Evolutionary conservation across 2,888 invertebrate genomes (phyloP), one percentile per base, ranked within the genome.

Genomic region (Melieria omissa): DNA sequence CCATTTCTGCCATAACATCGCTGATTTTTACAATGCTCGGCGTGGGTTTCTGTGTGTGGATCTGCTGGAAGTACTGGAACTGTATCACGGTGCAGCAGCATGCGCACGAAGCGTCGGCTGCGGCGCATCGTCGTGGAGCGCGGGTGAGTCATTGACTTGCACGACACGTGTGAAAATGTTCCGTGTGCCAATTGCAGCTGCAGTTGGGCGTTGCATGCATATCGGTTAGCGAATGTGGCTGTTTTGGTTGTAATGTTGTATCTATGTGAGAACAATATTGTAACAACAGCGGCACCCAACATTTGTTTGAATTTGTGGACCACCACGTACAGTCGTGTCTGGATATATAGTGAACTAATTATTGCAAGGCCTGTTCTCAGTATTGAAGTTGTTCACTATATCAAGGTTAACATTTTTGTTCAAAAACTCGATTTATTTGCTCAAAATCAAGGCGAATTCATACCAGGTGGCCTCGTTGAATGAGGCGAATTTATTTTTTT

Each of bases 41-140:
- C 8, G 86, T 86, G 14, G 85, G 85, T 0, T 83, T 85, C 47
- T 86, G 86, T 67, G 79, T 86, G 10, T 86, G 86, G 85, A 79
- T 85, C 46, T 86, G 86, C 71, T 86, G 86, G 86, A 86, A 86
- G 71, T 86, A 86, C 72, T 86, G 84, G 86, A 84, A 85, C 74
- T 86, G 86, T 66, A 84, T 86, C 8, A 85, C 86, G 6, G 81
- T 85, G 41, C 86, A 86, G 64, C 85, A 85, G 71, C 84, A 81
- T 57, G 84, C 85, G 0, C 84, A 84, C 62, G 85, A 85, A 75
- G 85, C 85, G 10, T 84, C 86, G 3, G 84, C 82, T 7, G 79
- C 81, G 12, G 75, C 77, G 8, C 73, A 75, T 74, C 83, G 75
- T 2, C 71, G 72, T 41, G 70, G 70, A 4, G 71, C 62, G 46